Percentiles rank a stretch among this genome's conserved stretches.
Evolutionary conservation across 2,888 invertebrate genomes (phyloP).

Genomic region (Caenorhabditis angaria): DNA sequence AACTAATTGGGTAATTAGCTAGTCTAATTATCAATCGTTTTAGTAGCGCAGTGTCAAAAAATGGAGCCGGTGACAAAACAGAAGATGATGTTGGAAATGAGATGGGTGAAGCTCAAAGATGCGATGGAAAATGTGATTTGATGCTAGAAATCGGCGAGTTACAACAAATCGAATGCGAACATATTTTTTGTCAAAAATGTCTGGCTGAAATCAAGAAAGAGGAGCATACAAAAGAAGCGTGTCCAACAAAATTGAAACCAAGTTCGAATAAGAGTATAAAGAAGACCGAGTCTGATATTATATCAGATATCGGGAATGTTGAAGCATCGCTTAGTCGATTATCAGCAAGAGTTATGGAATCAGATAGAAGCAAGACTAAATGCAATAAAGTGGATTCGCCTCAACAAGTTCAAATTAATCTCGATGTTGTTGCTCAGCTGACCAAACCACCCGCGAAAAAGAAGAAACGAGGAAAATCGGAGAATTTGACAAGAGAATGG

Average conservation of each 20-base stretch:
- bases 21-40: constrained; percentile 8
- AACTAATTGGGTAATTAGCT: background rate
- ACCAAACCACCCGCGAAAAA: background rate
- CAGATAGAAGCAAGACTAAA: background rate
- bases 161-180: background rate
- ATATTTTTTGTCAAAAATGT: constrained; percentile 8
- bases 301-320: background rate
- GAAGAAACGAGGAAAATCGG: background rate
- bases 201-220: background rate
- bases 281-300: background rate
- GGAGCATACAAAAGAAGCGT: background rate
- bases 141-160: background rate
- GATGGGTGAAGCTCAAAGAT: background rate
- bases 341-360: background rate
- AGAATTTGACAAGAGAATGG: background rate
- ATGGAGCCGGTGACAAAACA: constrained; percentile 6
- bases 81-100: constrained; percentile 14
- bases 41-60: background rate
- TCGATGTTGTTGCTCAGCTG: too few relatives aligned
- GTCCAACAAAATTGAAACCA: background rate
- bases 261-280: background rate
- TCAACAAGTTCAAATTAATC: background rate
- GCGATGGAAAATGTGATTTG: constrained; percentile 11
- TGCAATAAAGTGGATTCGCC: background rate
- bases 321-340: background rate